phyloP scores from a whole-genome alignment of 2,113 vertebrate species.

The Leiothrix lutea region DNA sequence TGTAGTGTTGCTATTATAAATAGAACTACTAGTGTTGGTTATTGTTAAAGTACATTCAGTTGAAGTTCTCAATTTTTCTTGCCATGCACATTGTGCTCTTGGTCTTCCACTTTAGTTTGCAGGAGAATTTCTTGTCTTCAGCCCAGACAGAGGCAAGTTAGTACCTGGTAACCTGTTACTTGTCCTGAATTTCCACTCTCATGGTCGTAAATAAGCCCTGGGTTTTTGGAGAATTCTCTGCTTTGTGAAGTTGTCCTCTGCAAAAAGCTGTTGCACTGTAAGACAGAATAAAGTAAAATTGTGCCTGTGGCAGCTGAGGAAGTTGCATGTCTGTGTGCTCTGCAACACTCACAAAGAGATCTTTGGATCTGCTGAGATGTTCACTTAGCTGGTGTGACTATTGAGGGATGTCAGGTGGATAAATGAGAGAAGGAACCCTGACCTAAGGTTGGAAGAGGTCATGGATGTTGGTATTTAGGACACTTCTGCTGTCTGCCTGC shows the following conservation, averaged over 20 bases:
- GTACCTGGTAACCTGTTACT: background rate
- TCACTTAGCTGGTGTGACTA: background rate
- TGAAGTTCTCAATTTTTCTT: background rate
- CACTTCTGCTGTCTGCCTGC: background rate
- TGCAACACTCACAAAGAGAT: background rate
- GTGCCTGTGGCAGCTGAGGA: background rate
- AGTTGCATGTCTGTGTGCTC: background rate
- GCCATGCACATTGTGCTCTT: fast-evolving
- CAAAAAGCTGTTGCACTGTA: background rate
- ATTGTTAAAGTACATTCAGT: background rate
- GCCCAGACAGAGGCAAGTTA: background rate
- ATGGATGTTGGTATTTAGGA: background rate
- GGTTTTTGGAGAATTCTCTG: background rate
- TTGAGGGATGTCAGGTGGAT: background rate
- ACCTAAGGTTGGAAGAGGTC: background rate
- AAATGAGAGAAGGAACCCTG: background rate
- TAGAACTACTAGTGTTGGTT: background rate
- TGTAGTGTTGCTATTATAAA: slow-evolving; percentile 2
- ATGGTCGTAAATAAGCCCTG: background rate
- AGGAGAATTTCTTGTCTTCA: background rate
- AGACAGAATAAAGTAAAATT: background rate
- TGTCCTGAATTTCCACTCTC: background rate
- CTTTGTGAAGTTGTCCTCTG: background rate
- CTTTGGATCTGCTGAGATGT: background rate
- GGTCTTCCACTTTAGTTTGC: background rate